phyloP scores from a whole-genome alignment of 2,113 vertebrate genomes.

The cat (Felis catus) region F.catus_Fca126_mat1.0 CM031426.1:8577001-8577500 shows the following conservation, averaged over 20 bases:
- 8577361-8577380: slow-evolving; percentile 29
- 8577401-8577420: not conserved
- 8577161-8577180: not conserved
- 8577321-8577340: not conserved
- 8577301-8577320: not conserved
- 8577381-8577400: not conserved
- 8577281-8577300: not conserved
- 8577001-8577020: not conserved
- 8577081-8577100: not conserved
- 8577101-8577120: not conserved
- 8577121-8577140: no score
- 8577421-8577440: slow-evolving; percentile 32
- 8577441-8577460: slow-evolving; percentile 3
- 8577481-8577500: not conserved
- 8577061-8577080: not conserved
- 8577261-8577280: slow-evolving; percentile 11
- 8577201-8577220: not conserved
- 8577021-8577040: not conserved
- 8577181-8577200: not conserved
- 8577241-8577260: not conserved
- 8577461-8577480: not conserved
- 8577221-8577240: not conserved
- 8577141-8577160: no score
- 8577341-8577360: not conserved
- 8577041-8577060: not conserved